A percentile compares a stretch with the other conserved stretches of the same genome.
phyloP scores from a whole-genome alignment of 2,113 vertebrate genomes.

The Cyprinodon brontotheroides region DNA sequence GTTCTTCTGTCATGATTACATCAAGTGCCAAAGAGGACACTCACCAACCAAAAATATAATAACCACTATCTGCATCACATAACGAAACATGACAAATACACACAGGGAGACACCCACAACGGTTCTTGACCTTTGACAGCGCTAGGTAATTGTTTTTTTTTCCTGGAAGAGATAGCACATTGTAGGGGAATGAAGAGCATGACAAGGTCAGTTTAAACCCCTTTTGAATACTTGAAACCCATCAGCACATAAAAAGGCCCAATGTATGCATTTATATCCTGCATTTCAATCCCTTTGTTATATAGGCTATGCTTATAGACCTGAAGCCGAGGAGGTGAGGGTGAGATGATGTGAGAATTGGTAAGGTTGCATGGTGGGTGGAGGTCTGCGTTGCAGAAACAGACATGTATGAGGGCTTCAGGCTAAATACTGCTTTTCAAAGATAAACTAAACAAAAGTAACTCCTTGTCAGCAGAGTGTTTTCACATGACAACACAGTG shows the following conservation, averaged over 20 bases:
- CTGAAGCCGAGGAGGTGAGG: slow-evolving; percentile 8
- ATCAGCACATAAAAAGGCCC: slow-evolving; percentile 10
- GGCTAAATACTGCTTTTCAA: slow-evolving; percentile 17
- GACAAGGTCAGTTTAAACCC: slow-evolving; percentile 12
- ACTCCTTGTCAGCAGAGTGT: slow-evolving; percentile 14
- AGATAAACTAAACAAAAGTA: slow-evolving; percentile 2
- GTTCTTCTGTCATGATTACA: slow-evolving; percentile 44
- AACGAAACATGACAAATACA: slow-evolving; percentile 10
- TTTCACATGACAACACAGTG: slow-evolving; percentile 24
- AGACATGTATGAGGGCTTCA: background rate
- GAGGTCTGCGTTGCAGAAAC: slow-evolving; percentile 11
- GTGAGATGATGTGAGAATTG: slow-evolving; percentile 5
- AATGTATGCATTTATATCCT: background rate
- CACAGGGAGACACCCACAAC: background rate
- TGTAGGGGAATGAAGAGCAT: slow-evolving; percentile 14
- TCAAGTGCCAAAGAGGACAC: slow-evolving; percentile 12
- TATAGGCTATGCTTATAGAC: slow-evolving; percentile 11
- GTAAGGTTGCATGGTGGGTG: slow-evolving; percentile 25
- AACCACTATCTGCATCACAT: background rate
- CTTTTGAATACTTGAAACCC: background rate
- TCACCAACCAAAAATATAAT: background rate
- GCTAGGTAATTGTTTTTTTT: slow-evolving; percentile 45
- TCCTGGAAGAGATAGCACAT: slow-evolving; percentile 4
- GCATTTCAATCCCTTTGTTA: background rate
- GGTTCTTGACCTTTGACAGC: slow-evolving; percentile 23